A percentile compares a stretch with the other conserved stretches of the same genome.
These are phyloP conservation scores for Nymphalis io DNA, from an alignment of 1,140 invertebrate species.

Conservation along the genomic window DNA sequence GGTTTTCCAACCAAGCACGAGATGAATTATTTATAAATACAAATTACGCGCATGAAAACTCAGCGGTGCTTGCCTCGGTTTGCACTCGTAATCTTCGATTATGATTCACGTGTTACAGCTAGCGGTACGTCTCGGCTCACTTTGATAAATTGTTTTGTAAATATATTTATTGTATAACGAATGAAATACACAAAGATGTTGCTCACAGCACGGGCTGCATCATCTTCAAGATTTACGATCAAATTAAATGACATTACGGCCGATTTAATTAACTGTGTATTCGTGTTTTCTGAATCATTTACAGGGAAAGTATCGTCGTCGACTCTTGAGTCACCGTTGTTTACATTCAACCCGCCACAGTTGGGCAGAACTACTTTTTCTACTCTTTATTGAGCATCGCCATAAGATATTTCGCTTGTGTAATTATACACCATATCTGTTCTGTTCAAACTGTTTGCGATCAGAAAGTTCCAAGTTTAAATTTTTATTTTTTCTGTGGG, in stretches of 20 bases:
- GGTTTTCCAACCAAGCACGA: too few relatives aligned
- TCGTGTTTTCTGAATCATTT: constrained; percentile 24
- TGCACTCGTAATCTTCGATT: too few relatives aligned
- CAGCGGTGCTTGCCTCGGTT: too few relatives aligned
- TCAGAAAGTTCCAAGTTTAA: neutral
- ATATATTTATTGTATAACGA: neutral
- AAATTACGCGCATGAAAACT: too few relatives aligned
- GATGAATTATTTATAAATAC: too few relatives aligned
- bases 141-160: neutral
- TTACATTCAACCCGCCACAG: neutral
- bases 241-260: constrained; percentile 23
- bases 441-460: neutral
- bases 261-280: neutral
- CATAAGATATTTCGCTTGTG: neutral
- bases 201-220: constrained; percentile 3
- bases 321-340: neutral
- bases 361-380: constrained; percentile 18
- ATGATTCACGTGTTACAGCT: too few relatives aligned
- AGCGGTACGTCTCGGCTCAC: neutral
- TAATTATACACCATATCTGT: neutral
- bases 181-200: neutral
- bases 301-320: constrained; percentile 16
- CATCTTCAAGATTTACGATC: constrained; percentile 14
- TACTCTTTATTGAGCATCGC: constrained; percentile 6
- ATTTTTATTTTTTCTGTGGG: neutral